Evolutionary conservation across 1,140 invertebrate species (phyloP).

Genomic region (Brachionus plicatilis): DNA sequence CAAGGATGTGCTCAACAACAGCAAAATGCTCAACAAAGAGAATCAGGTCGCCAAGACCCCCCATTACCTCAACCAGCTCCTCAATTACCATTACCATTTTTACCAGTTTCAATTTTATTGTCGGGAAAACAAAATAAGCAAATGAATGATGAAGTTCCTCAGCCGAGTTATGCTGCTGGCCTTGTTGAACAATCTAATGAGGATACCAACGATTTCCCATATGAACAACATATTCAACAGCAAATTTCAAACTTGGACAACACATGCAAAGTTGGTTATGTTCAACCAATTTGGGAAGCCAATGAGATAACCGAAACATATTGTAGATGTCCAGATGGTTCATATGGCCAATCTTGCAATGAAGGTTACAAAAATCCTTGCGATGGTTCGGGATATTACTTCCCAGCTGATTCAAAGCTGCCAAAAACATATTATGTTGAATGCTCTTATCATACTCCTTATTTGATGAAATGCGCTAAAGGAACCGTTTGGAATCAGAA

Average conservation of each 20-base stretch:
- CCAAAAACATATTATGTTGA: constrained; percentile 36
- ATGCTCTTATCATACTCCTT: constrained; percentile 17
- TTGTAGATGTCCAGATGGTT: constrained; percentile 9
- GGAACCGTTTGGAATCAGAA: constrained; percentile 38
- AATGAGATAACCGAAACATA: constrained; percentile 32
- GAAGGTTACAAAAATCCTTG: constrained; percentile 18
- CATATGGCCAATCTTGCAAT: background rate
- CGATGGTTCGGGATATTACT: background rate
- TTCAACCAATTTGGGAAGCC: constrained; percentile 27
- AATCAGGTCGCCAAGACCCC: background rate
- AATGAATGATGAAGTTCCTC: background rate
- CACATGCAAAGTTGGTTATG: background rate
- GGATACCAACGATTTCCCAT: background rate
- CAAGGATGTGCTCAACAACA: background rate
- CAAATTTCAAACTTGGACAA: background rate
- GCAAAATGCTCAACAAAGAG: background rate
- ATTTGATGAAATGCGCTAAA: constrained; percentile 34
- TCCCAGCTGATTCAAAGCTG: background rate
- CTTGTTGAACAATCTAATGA: background rate
- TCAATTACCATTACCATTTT: background rate
- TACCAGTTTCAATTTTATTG: constrained; percentile 16
- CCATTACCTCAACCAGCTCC: background rate
- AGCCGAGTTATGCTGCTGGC: background rate
- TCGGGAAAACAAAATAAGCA: background rate
- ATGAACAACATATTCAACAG: background rate